Evolutionary conservation across 2,113 vertebrate genomes (phyloP).

Genomic region (Mustela lutreola): DNA sequence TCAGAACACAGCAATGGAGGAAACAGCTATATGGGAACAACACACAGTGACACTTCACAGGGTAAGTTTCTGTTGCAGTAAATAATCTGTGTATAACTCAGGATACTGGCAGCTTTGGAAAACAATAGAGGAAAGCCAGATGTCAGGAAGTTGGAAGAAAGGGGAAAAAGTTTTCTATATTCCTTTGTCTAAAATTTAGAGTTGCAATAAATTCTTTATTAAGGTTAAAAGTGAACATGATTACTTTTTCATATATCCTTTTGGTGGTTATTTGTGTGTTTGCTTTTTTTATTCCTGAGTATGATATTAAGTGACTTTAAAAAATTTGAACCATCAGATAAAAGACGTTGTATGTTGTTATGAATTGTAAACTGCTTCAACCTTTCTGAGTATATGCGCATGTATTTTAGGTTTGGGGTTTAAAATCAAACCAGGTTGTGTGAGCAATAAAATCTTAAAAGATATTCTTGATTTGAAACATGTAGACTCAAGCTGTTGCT

Average conservation of each 20-base stretch:
- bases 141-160: slow-evolving; percentile 93
- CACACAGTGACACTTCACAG: slow-evolving; percentile 99
- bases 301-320: not conserved
- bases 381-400: not conserved
- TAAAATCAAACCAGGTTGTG: not conserved
- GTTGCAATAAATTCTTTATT: slow-evolving; percentile 80
- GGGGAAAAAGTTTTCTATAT: slow-evolving; percentile 87
- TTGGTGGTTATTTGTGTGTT: slow-evolving; percentile 34
- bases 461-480: slow-evolving; percentile 13
- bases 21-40: slow-evolving; percentile 99
- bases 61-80: slow-evolving; percentile 89
- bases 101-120: slow-evolving; percentile 89
- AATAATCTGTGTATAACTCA: slow-evolving; percentile 86
- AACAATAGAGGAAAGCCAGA: slow-evolving; percentile 94
- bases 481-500: not conserved
- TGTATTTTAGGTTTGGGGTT: not conserved
- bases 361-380: not conserved
- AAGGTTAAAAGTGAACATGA: slow-evolving; percentile 68
- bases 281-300: slow-evolving; percentile 40
- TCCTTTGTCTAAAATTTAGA: slow-evolving; percentile 88
- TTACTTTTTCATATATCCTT: slow-evolving; percentile 67
- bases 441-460: slow-evolving; percentile 18
- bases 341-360: not conserved
- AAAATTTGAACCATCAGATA: not conserved
- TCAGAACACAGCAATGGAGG: slow-evolving; percentile 99